These are phyloP conservation scores for Leuctra nigra DNA, from an alignment of 2,888 invertebrate species.

Conservation along the genomic window DNA sequence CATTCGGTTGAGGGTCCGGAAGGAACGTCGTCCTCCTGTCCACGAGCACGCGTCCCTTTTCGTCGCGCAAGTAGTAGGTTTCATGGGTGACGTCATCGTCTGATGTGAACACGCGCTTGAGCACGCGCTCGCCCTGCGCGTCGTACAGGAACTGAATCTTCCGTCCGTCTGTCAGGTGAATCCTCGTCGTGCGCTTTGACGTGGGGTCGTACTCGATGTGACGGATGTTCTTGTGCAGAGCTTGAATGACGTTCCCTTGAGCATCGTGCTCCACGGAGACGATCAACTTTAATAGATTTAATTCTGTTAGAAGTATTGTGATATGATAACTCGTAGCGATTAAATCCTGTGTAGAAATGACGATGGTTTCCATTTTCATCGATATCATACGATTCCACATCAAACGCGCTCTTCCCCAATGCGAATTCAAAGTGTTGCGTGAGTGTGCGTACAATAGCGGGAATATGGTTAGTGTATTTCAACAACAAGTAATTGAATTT, in stretches of 20 bases:
- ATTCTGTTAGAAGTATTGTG: not conserved
- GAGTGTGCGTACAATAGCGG: not conserved
- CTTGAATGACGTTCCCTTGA: slow-evolving; percentile 28
- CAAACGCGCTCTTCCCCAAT: slow-evolving; percentile 17
- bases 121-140: not conserved
- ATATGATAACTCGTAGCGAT: slow-evolving; percentile 22
- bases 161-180: not conserved
- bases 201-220: slow-evolving; percentile 29
- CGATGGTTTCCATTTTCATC: slow-evolving; percentile 28
- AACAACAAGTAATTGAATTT: not conserved
- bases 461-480: not conserved
- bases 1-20: not conserved
- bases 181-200: not conserved
- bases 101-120: not conserved
- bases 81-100: not conserved
- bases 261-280: slow-evolving; percentile 26
- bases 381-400: slow-evolving; percentile 24
- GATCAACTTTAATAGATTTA: not conserved
- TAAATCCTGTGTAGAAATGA: slow-evolving; percentile 25
- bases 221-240: slow-evolving; percentile 28
- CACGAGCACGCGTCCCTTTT: not conserved
- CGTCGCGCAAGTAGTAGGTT: not conserved
- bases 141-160: not conserved
- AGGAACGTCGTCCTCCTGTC: not conserved
- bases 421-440: not conserved